Conservation (phyloP, 2,888 invertebrate genomes). For the Drosophila rubida region DNA sequence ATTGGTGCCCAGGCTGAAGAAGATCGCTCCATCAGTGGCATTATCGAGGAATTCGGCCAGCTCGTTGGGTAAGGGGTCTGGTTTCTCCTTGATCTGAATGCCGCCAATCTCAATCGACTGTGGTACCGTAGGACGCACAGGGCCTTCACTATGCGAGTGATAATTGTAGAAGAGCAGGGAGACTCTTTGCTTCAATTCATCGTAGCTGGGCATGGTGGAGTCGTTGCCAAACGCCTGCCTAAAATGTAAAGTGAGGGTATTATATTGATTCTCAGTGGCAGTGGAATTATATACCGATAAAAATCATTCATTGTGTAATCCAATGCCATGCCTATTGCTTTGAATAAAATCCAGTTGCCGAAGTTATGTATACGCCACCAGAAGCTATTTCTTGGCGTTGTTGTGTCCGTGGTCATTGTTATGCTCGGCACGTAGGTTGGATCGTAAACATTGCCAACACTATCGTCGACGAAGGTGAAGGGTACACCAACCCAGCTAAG, state of each 20-base stretch:
- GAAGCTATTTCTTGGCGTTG: conserved; percentile 28
- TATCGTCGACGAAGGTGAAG: conserved; percentile 50
- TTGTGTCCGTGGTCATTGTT: neutral
- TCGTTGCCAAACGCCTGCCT: conserved; percentile 49
- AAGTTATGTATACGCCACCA: conserved; percentile 47
- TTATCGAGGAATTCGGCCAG: conserved; percentile 71
- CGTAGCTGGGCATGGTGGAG: conserved; percentile 61
- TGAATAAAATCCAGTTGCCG: conserved; percentile 15
- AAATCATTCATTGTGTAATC: conserved; percentile 29
- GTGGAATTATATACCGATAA: conserved; percentile 39
- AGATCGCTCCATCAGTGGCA: conserved; percentile 82
- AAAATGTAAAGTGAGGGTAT: neutral
- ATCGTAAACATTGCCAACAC: conserved; percentile 76
- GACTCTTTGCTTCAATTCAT: conserved; percentile 64
- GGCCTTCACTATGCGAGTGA: conserved; percentile 77
- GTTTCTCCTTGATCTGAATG: conserved; percentile 79
- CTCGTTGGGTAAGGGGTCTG: conserved; percentile 77
- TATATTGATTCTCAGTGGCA: too few species aligned
- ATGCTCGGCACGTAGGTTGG: conserved; percentile 66
- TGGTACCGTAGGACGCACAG: conserved; percentile 77
- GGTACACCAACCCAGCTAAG: conserved; percentile 71
- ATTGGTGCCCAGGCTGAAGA: conserved; percentile 85
- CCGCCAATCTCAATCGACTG: conserved; percentile 82
- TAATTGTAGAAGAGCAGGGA: conserved; percentile 78
- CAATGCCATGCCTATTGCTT: neutral